Base-by-base conservation (phyloP, 2,797 vertebrate species). In the Lateolabrax maculatus region DNA sequence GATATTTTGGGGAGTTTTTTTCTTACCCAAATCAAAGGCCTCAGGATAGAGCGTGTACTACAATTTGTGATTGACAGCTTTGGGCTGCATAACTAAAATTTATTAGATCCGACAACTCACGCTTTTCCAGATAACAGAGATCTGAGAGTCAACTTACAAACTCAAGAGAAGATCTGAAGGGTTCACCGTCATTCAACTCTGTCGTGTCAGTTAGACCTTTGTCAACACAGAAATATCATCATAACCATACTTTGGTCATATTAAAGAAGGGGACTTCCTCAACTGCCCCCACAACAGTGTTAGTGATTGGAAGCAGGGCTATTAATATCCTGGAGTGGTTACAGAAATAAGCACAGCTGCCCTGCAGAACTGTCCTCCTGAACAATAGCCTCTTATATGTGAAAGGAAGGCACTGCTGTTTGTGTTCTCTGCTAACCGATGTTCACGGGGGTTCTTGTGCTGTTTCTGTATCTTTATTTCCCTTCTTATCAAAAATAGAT, bases 361-460 rank as follows among this genome's bases (percentile, higher is more conserved):
- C 81, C 77, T 43, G 77, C 79, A 70, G 70, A 78, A 69, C 79
- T 64, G 80, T 85, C 84, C 79, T 36, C 48, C 74, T 25, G 64
- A 92, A 93, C 93, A 94, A 94, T 90, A 56, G 77, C 4, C 67
- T 76, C 84, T 87, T 88, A 62, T 88, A 62, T 92, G 71, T 82
- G 60, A 43, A 37, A 80, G 75, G 80, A 84, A 51, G 1, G 41
- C 78, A 1, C 81, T 67, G 80, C 79, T 84, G 83, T 62, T 70
- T 55, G 58, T 49, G 77, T 81, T 69, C 44, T 21, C 44, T 21
- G 62, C 39, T 37, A 39, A 53, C 65, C 23, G 9, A 37, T 70
- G 57, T 84, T 84, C 64, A 78, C 6, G 46, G 57, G 27, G 60
- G 31, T 63, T 34, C 71, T 78, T 36, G n/a, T 48, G 46, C 56